Evolutionary conservation across 2,113 vertebrate genomes (phyloP).

Genomic region (Platysteira castanea): DNA sequence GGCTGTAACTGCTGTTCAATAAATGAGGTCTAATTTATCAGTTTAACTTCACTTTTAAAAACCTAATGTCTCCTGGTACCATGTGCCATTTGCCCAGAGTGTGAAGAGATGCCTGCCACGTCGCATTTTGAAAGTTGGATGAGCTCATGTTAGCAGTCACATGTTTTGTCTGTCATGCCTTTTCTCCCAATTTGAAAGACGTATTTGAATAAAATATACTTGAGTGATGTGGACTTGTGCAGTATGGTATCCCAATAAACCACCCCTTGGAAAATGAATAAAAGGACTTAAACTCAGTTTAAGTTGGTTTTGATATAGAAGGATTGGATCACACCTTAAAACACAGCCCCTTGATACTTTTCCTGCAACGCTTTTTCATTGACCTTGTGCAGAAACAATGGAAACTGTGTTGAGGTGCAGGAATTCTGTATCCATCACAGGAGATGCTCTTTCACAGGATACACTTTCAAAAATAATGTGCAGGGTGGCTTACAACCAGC

Average conservation of each 20-base stretch:
- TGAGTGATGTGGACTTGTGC: background rate
- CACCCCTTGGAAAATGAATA: background rate
- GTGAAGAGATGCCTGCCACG: constrained; percentile 42
- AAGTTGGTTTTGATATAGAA: background rate
- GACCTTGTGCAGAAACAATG: background rate
- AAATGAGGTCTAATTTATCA: constrained; percentile 99
- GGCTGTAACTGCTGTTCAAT: constrained; percentile 92
- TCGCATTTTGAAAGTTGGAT: constrained; percentile 21
- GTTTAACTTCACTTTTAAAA: constrained; percentile 93
- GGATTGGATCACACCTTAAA: background rate
- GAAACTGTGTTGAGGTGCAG: background rate
- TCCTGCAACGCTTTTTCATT: background rate
- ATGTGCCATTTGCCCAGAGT: constrained; percentile 63
- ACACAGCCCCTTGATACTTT: background rate
- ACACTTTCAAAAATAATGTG: background rate
- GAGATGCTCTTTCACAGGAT: background rate
- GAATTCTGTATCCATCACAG: background rate
- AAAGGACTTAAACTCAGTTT: background rate
- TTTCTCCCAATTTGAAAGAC: background rate
- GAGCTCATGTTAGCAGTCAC: background rate
- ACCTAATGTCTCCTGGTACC: constrained; percentile 76
- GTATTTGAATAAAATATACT: constrained; percentile 47
- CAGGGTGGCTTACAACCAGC: background rate
- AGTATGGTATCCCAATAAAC: background rate
- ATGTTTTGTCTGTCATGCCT: background rate